Conservation (phyloP, 2,888 invertebrate species). For the Linnaemya vulpina region DNA sequence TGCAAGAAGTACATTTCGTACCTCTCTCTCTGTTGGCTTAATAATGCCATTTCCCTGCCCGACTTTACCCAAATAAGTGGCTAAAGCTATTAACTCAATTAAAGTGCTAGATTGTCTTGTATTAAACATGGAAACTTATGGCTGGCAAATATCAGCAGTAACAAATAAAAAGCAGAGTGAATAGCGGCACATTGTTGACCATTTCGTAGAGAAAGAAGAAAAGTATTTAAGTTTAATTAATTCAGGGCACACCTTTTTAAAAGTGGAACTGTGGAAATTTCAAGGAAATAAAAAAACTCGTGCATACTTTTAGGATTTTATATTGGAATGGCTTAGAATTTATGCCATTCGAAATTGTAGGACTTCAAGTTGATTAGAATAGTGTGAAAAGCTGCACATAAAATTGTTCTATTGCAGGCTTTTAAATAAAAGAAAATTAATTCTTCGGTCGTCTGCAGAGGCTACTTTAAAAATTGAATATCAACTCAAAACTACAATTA, state of each 20-base stretch:
- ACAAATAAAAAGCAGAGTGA: neutral
- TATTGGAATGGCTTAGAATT: neutral
- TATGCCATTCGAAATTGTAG: too few species aligned
- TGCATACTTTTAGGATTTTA: neutral
- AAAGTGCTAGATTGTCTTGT: conserved; percentile 29
- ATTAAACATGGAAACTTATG: conserved; percentile 7
- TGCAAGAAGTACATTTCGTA: neutral
- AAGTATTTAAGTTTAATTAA: neutral
- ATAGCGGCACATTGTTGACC: neutral
- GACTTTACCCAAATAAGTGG: neutral
- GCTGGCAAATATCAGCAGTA: conserved; percentile 8
- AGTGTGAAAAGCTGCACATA: too few species aligned
- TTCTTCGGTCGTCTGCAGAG: too few species aligned
- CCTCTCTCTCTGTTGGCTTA: neutral
- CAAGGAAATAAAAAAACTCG: neutral
- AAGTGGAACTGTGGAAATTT: neutral
- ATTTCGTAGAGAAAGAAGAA: neutral
- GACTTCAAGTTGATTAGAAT: too few species aligned
- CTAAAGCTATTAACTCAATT: conserved; percentile 42
- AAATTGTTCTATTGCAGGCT: too few species aligned
- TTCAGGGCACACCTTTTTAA: conserved; percentile 1
- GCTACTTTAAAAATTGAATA: too few species aligned
- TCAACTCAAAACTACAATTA: too few species aligned
- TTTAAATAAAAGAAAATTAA: too few species aligned
- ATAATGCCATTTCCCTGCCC: neutral